phyloP scores from a whole-genome alignment of 92 coral and sea anemone species.

The Chrysogorgia sp. region DNA sequence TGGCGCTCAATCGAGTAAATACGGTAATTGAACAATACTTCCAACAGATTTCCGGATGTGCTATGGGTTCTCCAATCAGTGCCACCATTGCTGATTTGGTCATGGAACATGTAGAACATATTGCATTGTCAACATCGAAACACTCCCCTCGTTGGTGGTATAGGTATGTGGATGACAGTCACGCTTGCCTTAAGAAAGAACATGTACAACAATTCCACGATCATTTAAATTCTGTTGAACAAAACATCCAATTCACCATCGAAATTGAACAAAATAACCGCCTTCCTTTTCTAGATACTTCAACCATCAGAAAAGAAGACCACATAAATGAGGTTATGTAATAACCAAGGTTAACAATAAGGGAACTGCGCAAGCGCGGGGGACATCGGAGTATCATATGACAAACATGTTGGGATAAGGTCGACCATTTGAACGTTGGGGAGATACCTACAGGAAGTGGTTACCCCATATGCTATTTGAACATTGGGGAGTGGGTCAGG shows the following conservation, averaged over 20 bases:
- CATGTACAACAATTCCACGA: conserved; percentile 41
- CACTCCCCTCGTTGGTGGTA: conserved; percentile 60
- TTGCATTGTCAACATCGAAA: conserved; percentile 30
- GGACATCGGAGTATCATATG: no score
- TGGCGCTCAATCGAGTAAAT: no score
- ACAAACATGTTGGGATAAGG: no score
- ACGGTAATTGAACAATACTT: no score
- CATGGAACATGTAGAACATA: conserved; percentile 55
- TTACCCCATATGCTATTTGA: no score
- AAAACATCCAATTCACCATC: conserved; percentile 4
- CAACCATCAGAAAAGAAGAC: background rate
- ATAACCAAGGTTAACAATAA: no score
- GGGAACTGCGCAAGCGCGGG: no score
- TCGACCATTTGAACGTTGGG: no score
- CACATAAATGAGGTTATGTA: no score
- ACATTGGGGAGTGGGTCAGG: no score
- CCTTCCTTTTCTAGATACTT: conserved; percentile 1
- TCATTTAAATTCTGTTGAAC: conserved; percentile 51
- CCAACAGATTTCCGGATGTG: conserved; percentile 54
- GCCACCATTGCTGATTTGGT: conserved; percentile 55
- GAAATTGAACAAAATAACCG: background rate
- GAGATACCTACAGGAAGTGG: no score
- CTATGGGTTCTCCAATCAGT: conserved; percentile 59
- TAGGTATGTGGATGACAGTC: conserved; percentile 63
- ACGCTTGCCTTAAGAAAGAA: conserved; percentile 11